Conservation (phyloP, 2,888 invertebrate species). For the Stegophylla sp. region DNA sequence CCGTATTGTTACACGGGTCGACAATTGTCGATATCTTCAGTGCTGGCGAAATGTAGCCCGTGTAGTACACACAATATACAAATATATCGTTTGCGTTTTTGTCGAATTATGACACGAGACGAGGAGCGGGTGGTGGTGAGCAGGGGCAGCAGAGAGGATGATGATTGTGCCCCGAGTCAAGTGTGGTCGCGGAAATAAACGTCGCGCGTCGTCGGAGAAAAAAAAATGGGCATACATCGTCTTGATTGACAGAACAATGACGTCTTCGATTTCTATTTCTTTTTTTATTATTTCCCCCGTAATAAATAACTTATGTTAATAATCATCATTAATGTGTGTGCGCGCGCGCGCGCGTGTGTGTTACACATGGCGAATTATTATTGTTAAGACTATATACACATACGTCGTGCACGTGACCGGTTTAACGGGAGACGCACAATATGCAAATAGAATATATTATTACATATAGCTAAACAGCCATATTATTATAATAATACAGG, state of each 20-base stretch:
- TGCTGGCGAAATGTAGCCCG: no score
- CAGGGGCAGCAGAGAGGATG: not conserved
- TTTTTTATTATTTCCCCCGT: not conserved
- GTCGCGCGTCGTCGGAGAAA: slow-evolving; percentile 1
- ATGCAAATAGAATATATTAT: slow-evolving; percentile 8
- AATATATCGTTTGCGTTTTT: slow-evolving; percentile 32
- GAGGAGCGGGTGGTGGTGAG: not conserved
- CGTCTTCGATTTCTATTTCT: not conserved
- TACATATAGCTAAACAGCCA: no score
- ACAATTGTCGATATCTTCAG: no score
- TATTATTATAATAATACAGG: no score
- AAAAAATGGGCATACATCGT: slow-evolving; percentile 20
- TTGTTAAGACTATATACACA: not conserved
- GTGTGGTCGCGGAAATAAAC: slow-evolving; percentile 45
- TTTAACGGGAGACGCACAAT: not conserved
- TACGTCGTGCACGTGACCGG: not conserved
- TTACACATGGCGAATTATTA: not conserved
- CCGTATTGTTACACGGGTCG: slow-evolving; percentile 12
- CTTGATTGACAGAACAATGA: slow-evolving; percentile 57
- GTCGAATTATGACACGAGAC: slow-evolving; percentile 27
- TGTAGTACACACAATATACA: not conserved
- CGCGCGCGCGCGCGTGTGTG: not conserved
- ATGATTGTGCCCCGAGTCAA: not conserved
- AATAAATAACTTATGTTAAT: slow-evolving; percentile 49
- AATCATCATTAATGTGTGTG: not conserved